These are phyloP conservation scores for Ophioderma brevispina DNA, from an alignment of 35 echinoderm and acorn worm genomes.

Conservation along the genomic window DNA sequence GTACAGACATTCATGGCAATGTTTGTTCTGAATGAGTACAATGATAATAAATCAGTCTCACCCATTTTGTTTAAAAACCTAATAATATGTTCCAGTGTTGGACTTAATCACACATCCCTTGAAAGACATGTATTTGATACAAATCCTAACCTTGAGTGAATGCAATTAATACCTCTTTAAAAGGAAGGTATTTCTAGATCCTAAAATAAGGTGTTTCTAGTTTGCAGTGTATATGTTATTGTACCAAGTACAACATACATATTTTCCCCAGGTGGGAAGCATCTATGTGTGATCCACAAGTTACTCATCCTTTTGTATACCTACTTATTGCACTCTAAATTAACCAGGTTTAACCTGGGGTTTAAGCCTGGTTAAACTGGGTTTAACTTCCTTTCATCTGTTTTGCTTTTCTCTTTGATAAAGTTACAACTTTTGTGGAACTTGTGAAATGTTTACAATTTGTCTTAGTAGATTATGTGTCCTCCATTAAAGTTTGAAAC, in stretches of 20 bases:
- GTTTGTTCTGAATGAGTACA: too few relatives aligned
- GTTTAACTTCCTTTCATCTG: background rate
- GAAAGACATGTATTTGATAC: background rate
- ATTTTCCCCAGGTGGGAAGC: background rate
- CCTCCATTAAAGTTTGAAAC: background rate
- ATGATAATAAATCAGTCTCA: too few relatives aligned
- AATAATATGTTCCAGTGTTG: background rate
- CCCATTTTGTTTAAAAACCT: background rate
- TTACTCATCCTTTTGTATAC: background rate
- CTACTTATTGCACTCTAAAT: background rate
- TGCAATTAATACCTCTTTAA: background rate
- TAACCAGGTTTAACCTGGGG: constrained; percentile 4
- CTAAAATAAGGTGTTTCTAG: background rate
- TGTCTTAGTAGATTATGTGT: constrained; percentile 6
- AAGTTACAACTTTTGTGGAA: background rate
- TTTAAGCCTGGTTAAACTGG: constrained; percentile 10
- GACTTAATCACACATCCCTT: background rate
- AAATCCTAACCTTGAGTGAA: background rate
- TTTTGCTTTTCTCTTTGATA: background rate
- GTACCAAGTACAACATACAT: constrained; percentile 1
- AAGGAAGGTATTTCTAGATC: background rate
- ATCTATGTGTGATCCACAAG: background rate
- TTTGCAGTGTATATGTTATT: background rate
- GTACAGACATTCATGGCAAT: too few relatives aligned
- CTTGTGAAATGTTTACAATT: background rate